Percentiles rank a stretch among this genome's conserved stretches.
Conservation (phyloP, 2,888 invertebrate genomes). For the Ceramica pisi region DNA sequence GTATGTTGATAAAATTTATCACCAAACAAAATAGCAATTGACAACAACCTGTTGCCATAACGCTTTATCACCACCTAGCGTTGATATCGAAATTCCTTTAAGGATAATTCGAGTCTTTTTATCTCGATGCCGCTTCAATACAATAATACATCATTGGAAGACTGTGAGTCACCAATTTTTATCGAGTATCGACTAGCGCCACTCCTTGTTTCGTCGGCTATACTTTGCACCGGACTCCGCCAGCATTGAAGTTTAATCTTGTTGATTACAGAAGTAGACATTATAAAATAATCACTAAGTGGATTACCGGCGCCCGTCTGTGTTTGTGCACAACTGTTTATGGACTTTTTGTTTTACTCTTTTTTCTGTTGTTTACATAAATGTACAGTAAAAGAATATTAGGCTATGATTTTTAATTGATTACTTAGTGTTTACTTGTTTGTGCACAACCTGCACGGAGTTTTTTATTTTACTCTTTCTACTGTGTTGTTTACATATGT, state of each 20-base stretch:
- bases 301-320: slow-evolving; percentile 61
- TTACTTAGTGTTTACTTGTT: slow-evolving; percentile 38
- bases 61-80: slow-evolving; percentile 67
- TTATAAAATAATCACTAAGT: slow-evolving; percentile 67
- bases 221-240: slow-evolving; percentile 58
- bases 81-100: slow-evolving; percentile 74
- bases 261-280: slow-evolving; percentile 68
- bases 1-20: slow-evolving; percentile 68
- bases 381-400: slow-evolving; percentile 14
- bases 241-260: slow-evolving; percentile 68
- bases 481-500: slow-evolving; percentile 19
- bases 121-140: slow-evolving; percentile 66
- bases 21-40: slow-evolving; percentile 68
- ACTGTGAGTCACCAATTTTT: slow-evolving; percentile 74
- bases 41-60: slow-evolving; percentile 74
- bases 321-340: slow-evolving; percentile 50
- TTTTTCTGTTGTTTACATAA: slow-evolving; percentile 23
- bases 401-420: slow-evolving; percentile 30
- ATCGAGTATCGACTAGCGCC: slow-evolving; percentile 78
- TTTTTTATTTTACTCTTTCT: slow-evolving; percentile 40
- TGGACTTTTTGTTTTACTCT: slow-evolving; percentile 39
- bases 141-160: slow-evolving; percentile 63
- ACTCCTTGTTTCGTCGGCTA: slow-evolving; percentile 75
- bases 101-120: slow-evolving; percentile 69
- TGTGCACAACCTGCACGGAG: slow-evolving; percentile 45